Evolutionary conservation across 2,888 invertebrate species (phyloP), one percentile per base, ranked within the genome.

Genomic region (Thereva unica): DNA sequence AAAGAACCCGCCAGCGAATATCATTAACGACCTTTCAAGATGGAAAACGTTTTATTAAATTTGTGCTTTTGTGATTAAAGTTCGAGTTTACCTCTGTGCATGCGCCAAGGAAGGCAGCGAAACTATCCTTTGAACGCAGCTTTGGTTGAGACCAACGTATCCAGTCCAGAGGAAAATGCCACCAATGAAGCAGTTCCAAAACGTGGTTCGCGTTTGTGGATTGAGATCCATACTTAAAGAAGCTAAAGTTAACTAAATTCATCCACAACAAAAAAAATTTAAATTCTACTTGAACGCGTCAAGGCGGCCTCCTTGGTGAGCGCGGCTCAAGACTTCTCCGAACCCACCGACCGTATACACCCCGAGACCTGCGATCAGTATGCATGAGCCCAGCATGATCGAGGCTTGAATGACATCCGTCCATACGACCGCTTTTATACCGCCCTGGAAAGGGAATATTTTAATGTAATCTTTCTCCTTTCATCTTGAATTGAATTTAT

Each of bases 51-150:
- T 42, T 34, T 42, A 10, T 52, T 41, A 38, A 10, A 54, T 7
- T 35, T 50, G 4, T 35, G 41, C 9, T 5, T 38, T 42, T n/a
- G 47, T 23, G 4, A 10, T 34, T 23, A 9, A 55, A 23, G 4
- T 10, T 37, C n/a, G 34, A 12, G 10, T 12, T 55, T 68, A 78
- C 87, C 80, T 78, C 80, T 84, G 83, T 12, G 88, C 87, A 72
- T 85, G 82, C 68, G 76, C 81, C 55, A 86, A 77, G 0, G 84
- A 83, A 1, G 86, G 84, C 66, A 89, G 79, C 0, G 89, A 85
- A 42, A 87, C 83, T 70, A 89, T 87, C 69, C 89, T 82, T 73
- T 90, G 90, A 0, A 90, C 88, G 83, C 88, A 88, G 57, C 87
- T 87, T 78, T 90, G 90, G 79, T 89, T 88, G 8, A 88, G 84